A percentile compares a stretch with the other conserved stretches of the same genome.
phyloP scores from a whole-genome alignment of 2,797 vertebrate genomes.

The Lutjanus argentimaculatus region DNA sequence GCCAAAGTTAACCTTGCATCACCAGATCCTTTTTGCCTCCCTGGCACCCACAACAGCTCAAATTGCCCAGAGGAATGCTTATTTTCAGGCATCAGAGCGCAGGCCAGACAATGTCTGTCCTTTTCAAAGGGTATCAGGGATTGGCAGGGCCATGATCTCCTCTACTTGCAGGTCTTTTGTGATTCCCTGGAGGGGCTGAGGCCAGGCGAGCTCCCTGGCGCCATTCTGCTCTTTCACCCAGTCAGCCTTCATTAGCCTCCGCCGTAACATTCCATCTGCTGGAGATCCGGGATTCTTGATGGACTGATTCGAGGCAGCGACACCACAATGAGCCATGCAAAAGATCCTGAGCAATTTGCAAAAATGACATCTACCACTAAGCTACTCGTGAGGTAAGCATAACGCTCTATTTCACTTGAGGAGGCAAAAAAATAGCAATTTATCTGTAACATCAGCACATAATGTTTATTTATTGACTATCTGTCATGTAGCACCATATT shows the following conservation, averaged over 20 bases:
- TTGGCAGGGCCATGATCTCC: constrained; percentile 77
- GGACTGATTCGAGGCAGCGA: not conserved
- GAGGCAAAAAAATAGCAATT: not conserved
- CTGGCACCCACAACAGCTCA: constrained; percentile 51
- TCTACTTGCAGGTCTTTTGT: constrained; percentile 75
- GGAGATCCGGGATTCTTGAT: constrained; percentile 40
- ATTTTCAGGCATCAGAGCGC: constrained; percentile 73
- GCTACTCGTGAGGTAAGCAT: not conserved
- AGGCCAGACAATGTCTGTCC: constrained; percentile 78
- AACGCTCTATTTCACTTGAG: constrained; percentile 5
- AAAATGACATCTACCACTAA: not conserved
- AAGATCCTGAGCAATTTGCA: not conserved
- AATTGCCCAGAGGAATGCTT: constrained; percentile 74
- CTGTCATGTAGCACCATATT: not conserved
- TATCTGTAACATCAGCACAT: constrained; percentile 11
- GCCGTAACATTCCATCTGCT: constrained; percentile 58
- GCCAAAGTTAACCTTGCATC: constrained; percentile 54
- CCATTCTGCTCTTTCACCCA: constrained; percentile 78
- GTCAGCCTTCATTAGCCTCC: constrained; percentile 80
- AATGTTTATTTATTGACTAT: constrained; percentile 19
- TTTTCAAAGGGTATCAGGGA: constrained; percentile 81
- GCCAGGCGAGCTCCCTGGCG: constrained; percentile 70
- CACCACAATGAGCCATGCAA: not conserved
- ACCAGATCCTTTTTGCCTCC: constrained; percentile 41
- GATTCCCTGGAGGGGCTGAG: constrained; percentile 69